Evolutionary conservation across 2,113 vertebrate genomes (phyloP).

Genomic region (Suricata suricatta): DNA sequence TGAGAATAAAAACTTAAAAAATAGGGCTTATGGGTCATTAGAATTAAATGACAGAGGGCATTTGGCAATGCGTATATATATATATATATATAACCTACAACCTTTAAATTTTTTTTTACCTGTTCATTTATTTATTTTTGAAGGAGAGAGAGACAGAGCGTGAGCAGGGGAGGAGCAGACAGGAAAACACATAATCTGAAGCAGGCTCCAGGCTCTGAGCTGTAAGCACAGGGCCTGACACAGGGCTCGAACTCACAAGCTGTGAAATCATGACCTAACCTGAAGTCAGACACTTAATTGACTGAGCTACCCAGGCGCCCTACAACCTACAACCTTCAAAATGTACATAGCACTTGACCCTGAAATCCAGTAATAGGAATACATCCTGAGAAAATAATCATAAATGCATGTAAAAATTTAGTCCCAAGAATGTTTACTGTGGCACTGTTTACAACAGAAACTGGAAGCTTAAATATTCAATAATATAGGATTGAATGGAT

Average conservation of each 20-base stretch:
- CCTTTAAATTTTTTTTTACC: neutral
- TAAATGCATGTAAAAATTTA: neutral
- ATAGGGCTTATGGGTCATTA: neutral
- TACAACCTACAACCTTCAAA: neutral
- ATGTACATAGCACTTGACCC: neutral
- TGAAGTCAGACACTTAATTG: too few species aligned
- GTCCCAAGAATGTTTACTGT: neutral
- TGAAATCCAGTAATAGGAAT: neutral
- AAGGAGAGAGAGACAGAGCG: too few species aligned
- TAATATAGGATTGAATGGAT: neutral
- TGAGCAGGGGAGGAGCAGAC: too few species aligned
- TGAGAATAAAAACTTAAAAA: neutral
- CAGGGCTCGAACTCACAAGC: too few species aligned
- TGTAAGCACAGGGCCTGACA: too few species aligned
- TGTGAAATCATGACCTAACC: too few species aligned
- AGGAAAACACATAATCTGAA: too few species aligned
- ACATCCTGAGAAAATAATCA: slow-evolving; percentile 29
- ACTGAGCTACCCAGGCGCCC: too few species aligned
- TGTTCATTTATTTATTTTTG: too few species aligned
- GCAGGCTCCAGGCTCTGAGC: too few species aligned
- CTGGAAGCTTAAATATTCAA: neutral
- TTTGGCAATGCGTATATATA: neutral
- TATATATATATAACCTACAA: neutral
- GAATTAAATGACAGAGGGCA: neutral
- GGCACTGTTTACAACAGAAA: neutral